These are phyloP conservation scores for Ailuropoda melanoleuca DNA, from an alignment of 2,113 vertebrate genomes.

Conservation along the genomic window DNA sequence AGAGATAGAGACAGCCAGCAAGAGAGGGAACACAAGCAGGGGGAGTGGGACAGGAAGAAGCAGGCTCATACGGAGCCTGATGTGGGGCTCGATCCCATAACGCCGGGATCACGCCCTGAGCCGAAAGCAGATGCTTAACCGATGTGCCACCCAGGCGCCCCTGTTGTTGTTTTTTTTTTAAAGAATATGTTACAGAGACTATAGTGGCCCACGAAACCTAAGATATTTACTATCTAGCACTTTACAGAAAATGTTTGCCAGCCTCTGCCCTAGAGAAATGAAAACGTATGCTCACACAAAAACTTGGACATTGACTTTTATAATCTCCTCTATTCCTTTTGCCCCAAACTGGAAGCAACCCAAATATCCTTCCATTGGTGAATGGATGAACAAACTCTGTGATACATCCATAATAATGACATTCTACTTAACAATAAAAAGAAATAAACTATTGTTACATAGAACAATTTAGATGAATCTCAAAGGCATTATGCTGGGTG, in stretches of 20 bases:
- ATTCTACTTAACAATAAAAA: slow-evolving; percentile 24
- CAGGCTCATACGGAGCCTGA: too few species aligned
- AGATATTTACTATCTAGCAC: neutral
- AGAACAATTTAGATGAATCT: neutral
- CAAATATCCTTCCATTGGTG: neutral
- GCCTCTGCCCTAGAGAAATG: neutral
- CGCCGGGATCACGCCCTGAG: too few species aligned
- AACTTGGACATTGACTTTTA: neutral
- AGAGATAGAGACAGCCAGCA: too few species aligned
- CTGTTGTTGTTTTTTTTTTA: too few species aligned
- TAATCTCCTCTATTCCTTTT: neutral
- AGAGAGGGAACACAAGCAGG: too few species aligned
- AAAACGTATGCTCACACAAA: neutral
- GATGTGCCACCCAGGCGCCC: too few species aligned
- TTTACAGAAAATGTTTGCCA: slow-evolving; percentile 6
- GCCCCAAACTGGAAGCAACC: neutral
- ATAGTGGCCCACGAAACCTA: neutral
- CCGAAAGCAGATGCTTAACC: too few species aligned
- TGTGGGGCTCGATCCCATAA: too few species aligned
- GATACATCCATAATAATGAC: neutral
- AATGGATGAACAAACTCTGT: slow-evolving; percentile 3
- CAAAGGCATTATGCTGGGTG: neutral
- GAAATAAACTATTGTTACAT: neutral
- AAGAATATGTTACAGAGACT: neutral
- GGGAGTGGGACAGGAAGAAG: too few species aligned